A percentile compares a stretch with the other conserved stretches of the same genome.
Conservation (phyloP, 2,113 vertebrate species). For the Phylloscopus trochiloides region DNA sequence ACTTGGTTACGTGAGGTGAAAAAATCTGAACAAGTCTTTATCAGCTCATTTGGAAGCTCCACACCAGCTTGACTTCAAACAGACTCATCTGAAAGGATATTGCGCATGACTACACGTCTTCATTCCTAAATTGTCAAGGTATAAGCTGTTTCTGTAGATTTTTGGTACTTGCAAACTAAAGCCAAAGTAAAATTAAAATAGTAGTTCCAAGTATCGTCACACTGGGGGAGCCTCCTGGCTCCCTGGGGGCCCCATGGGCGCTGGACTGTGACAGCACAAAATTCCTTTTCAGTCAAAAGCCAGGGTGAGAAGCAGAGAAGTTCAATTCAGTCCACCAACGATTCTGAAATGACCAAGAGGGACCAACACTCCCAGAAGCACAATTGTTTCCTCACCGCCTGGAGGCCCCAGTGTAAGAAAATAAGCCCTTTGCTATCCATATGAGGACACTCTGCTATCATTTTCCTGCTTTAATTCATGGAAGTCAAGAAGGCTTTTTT, state of each 20-base stretch:
- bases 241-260: too few species aligned
- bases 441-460: not conserved
- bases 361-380: not conserved
- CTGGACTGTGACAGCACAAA: not conserved
- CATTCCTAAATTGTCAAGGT: not conserved
- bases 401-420: not conserved
- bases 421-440: not conserved
- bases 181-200: not conserved
- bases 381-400: not conserved
- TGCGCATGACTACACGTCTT: not conserved
- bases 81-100: not conserved
- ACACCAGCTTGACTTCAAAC: not conserved
- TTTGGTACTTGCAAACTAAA: not conserved
- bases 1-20: not conserved
- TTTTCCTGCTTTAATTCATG: not conserved
- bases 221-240: not conserved
- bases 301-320: not conserved
- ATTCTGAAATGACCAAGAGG: not conserved
- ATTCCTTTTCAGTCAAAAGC: not conserved
- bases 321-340: not conserved
- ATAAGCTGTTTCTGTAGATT: not conserved
- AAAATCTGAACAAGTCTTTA: not conserved
- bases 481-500: not conserved
- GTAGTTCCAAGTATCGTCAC: accelerated
- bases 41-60: not conserved